Evolutionary conservation across 2,888 invertebrate genomes (phyloP), one percentile per base, ranked within the genome.

Genomic region (Dynastes maya): DNA sequence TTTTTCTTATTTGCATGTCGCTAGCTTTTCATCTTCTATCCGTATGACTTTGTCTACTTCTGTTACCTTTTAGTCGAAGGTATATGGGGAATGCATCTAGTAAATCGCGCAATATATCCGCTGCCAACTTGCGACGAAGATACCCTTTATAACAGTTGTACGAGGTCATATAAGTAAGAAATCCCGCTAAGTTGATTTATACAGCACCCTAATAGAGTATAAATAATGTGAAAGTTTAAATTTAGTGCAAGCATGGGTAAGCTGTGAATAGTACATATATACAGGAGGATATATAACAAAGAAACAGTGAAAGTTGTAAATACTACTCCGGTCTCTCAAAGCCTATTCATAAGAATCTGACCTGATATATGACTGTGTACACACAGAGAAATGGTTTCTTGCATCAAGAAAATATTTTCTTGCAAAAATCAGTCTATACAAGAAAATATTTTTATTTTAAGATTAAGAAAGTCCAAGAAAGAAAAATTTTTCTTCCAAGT

Each of bases 101-200:
- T 85, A 85, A 86, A 85, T 85, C 85, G 79, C 82, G 84, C 82
- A 84, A 86, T 86, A 85, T 86, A 85, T 86, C 84, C 83, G 78
- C 82, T 67, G 67, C 67, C 67, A 67, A 67, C 27, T 16, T 2
- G 32, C 16, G 45, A n/a, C 1, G 67, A 22, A 45, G 49, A 67
- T 45, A 22, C 45, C n/a, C 67, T 67, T 67, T 67, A 27, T 67
- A 67, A 67, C 16, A 40, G n/a, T 40, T 40, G 65, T 37, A 2
- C 32, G 40, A 65, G 40, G 40, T 29, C 67, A 45, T 45, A 67
- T 45, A 40, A 67, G 67, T 16, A 45, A 67, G 67, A 37, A 45
- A 45, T 40, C 40, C 16, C 22, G 67, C 22, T 45, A 22, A n/a
- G 67, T 67, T 67, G 45, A 67, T 67, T 67, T 67, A 67, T 45